Conservation (phyloP, 1,140 invertebrate genomes). For the Cataglyphis hispanica region DNA sequence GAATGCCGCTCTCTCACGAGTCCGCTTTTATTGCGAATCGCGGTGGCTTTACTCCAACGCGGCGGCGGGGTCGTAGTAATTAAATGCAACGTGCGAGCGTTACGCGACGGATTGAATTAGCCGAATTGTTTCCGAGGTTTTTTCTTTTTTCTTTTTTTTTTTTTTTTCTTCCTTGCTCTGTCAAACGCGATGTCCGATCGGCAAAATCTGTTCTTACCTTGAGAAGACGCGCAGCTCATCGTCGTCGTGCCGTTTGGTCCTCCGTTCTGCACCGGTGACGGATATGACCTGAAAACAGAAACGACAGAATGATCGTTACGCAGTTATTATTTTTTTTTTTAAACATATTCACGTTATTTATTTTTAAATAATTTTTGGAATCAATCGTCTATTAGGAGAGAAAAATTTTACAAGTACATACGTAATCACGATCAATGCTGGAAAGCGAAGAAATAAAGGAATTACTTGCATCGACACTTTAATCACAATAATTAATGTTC, state of each 20-base stretch:
- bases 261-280: constrained; percentile 84
- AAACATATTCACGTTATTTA: no score
- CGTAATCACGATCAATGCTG: no score
- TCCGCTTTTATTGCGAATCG: constrained; percentile 42
- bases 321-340: no score
- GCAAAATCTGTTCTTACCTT: constrained; percentile 61
- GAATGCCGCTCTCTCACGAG: background rate
- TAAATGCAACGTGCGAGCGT: constrained; percentile 54
- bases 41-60: constrained; percentile 36
- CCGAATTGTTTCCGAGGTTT: constrained; percentile 44
- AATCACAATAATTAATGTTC: no score
- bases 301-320: background rate
- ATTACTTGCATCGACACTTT: no score
- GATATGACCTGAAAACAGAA: constrained; percentile 83
- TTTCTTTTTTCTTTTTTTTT: background rate
- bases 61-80: constrained; percentile 38
- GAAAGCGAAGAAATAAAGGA: no score
- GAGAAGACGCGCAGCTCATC: constrained; percentile 82
- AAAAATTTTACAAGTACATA: no score
- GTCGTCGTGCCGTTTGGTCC: constrained; percentile 80
- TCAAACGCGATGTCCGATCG: background rate
- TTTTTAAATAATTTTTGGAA: no score
- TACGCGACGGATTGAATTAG: constrained; percentile 47
- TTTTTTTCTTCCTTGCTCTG: background rate
- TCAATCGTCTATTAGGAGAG: no score